Evolutionary conservation across 2,888 invertebrate species (phyloP), one percentile per base, ranked within the genome.

Genomic region (Penaeus monodon): DNA sequence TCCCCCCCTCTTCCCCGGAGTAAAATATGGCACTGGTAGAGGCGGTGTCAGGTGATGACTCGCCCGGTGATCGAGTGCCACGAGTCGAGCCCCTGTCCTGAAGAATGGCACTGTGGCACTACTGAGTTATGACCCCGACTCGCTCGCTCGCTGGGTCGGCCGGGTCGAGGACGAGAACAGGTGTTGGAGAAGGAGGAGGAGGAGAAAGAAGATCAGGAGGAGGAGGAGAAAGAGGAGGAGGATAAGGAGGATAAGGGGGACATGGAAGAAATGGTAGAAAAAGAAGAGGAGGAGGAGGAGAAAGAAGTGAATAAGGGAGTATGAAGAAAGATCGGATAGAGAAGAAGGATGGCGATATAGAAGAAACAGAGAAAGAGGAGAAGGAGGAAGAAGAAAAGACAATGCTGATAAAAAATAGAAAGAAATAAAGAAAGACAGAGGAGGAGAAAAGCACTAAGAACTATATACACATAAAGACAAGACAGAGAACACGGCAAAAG

Each of bases 11-110:
- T 33, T 68, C 81, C 57, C 68, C 65, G n/a, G 86, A 63, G 81
- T 86, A 86, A 86, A 86, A 86, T 86, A 86, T 86, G 86, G 86
- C 77, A 68, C 63, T 81, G 86, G 86, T 82, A 77, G 86, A 81
- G 44, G 81, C 81, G 66, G 86, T 86, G 86, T 86, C 86, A 82
- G 86, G 81, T 86, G 86, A 85, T 80, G 85, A 86, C 81, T 81
- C 66, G 64, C 66, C 33, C 33, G 86, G 86, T 81, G 86, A 86
- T 86, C 76, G 86, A 86, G 86, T 86, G 86, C 73, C 82, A 66
- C 8, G 86, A 86, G 86, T 86, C 86, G 86, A 63, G 77, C 78
- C 64, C 66, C 63, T 86, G 86, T 86, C 86, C 76, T 76, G 64
- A 68, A 86, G 86, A 82, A 86, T 86, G 86, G 86, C 86, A 86